Evolutionary conservation across 1,140 invertebrate species (phyloP).

Genomic region (Philotrypesis tridentata): DNA sequence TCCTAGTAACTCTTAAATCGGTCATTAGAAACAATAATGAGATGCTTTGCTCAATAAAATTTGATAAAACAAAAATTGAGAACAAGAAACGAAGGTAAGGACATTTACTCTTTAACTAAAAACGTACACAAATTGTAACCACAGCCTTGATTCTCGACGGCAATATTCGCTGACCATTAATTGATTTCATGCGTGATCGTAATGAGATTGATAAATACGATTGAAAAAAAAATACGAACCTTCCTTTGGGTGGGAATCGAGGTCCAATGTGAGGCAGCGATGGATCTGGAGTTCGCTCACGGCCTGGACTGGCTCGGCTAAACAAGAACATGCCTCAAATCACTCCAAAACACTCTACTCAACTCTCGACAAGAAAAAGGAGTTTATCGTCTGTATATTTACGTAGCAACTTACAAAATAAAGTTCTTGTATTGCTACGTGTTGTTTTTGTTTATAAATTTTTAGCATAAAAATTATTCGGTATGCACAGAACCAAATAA

Average conservation of each 20-base stretch:
- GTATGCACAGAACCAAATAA: no score
- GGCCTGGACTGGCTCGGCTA: conserved; percentile 88
- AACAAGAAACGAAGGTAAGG: background rate
- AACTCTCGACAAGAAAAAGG: conserved; percentile 51
- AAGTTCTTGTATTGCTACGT: no score
- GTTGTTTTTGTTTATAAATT: no score
- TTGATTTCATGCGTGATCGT: background rate
- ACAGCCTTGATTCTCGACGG: background rate
- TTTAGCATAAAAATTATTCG: no score
- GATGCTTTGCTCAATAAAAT: background rate
- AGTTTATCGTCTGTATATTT: background rate
- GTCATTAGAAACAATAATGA: background rate
- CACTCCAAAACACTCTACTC: conserved; percentile 72
- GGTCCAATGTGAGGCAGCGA: conserved; percentile 90
- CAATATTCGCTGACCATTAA: background rate
- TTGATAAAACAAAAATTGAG: background rate
- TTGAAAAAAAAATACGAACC: conserved; percentile 72
- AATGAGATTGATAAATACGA: background rate
- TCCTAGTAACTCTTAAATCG: background rate
- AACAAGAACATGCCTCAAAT: conserved; percentile 77
- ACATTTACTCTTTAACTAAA: background rate
- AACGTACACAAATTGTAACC: background rate
- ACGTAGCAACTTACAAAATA: background rate
- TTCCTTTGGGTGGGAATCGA: conserved; percentile 87
- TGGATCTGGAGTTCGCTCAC: conserved; percentile 85